These are phyloP conservation scores for Leptopilina clavipes DNA, from an alignment of 1,140 invertebrate genomes.

Conservation along the genomic window DNA sequence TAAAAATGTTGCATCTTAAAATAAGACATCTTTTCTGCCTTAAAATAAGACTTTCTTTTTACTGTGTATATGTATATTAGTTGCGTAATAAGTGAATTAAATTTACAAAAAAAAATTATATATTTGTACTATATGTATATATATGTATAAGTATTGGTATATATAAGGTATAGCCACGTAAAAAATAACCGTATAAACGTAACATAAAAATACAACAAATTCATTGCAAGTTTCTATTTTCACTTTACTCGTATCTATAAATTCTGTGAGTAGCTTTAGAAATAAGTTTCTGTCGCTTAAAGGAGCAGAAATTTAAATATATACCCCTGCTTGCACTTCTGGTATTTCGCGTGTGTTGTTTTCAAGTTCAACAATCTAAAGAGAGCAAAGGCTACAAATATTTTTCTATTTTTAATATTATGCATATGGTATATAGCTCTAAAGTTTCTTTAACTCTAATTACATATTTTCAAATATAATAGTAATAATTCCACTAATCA, in stretches of 20 bases:
- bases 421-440: no score
- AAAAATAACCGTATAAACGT: not conserved
- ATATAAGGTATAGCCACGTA: not conserved
- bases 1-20: no score
- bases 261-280: not conserved
- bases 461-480: no score
- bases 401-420: not conserved
- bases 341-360: not conserved
- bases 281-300: conserved; percentile 16
- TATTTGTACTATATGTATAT: no score
- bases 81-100: no score
- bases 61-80: no score
- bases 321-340: not conserved
- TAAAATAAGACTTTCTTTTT: no score
- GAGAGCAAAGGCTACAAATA: not conserved
- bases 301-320: conserved; percentile 13
- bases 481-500: no score
- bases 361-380: conserved; percentile 15
- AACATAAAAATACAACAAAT: not conserved
- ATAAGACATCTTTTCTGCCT: no score
- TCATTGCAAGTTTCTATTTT: conserved; percentile 28
- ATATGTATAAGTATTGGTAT: no score
- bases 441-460: no score
- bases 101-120: no score
- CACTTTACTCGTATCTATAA: conserved; percentile 18